phyloP scores from a whole-genome alignment of 2,113 vertebrate species.

The Malurus alboscapulatus region DNA sequence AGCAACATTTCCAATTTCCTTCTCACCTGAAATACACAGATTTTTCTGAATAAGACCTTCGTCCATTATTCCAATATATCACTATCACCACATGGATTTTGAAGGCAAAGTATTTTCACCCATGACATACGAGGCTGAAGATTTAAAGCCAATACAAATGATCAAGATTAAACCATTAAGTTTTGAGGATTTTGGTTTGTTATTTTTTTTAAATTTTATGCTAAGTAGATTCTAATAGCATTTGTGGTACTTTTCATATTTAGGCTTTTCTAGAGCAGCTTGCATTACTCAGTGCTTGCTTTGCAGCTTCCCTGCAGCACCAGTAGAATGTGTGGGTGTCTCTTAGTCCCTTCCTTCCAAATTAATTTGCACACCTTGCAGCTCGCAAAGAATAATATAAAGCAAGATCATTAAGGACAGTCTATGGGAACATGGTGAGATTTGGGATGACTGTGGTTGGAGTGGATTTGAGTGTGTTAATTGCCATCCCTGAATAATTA shows the following conservation, averaged over 20 bases:
- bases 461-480: neutral
- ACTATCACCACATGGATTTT: neutral
- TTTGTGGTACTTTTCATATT: neutral
- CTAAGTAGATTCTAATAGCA: neutral
- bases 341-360: neutral
- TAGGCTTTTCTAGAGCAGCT: conserved; percentile 29
- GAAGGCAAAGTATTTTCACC: neutral
- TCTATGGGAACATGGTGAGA: neutral
- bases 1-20: neutral
- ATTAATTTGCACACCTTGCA: conserved; percentile 23
- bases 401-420: neutral
- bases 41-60: neutral
- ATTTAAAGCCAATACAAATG: neutral
- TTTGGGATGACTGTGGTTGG: neutral
- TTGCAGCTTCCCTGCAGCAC: conserved; percentile 26
- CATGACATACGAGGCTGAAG: neutral
- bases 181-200: neutral
- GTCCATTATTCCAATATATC: neutral
- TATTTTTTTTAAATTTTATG: neutral
- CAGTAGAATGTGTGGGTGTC: neutral
- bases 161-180: neutral
- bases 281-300: conserved; percentile 44
- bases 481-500: neutral
- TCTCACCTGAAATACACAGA: neutral
- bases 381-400: neutral